These are phyloP conservation scores for Alethe diademata DNA, from an alignment of 2,113 vertebrate genomes.

Conservation along the genomic window DNA sequence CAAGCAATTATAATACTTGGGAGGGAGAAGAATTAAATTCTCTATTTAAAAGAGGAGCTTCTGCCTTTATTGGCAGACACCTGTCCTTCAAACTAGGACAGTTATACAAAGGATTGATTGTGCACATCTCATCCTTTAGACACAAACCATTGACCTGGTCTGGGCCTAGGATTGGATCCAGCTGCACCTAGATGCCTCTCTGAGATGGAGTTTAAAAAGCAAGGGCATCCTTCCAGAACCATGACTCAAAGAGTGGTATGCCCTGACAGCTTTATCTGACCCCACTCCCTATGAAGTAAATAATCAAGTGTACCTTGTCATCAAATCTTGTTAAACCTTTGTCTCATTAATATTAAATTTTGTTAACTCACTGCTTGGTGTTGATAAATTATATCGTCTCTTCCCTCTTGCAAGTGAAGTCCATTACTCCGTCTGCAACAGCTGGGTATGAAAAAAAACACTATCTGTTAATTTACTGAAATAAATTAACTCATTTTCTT, in stretches of 20 bases:
- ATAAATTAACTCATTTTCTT: not conserved
- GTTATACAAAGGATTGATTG: not conserved
- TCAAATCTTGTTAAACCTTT: not conserved
- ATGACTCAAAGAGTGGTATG: not conserved
- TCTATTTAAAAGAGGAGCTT: too few relatives aligned
- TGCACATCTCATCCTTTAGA: not conserved
- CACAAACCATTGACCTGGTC: not conserved
- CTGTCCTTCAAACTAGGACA: too few relatives aligned
- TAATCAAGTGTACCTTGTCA: not conserved
- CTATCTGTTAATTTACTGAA: not conserved
- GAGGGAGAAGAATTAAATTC: too few relatives aligned
- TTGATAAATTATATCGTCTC: accelerated
- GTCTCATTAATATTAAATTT: not conserved
- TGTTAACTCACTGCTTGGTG: not conserved
- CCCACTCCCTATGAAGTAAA: not conserved
- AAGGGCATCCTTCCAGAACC: not conserved
- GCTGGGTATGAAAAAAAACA: not conserved
- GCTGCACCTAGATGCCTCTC: not conserved
- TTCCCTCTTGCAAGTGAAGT: not conserved
- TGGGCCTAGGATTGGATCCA: not conserved
- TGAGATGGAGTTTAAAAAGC: not conserved
- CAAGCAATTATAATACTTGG: too few relatives aligned
- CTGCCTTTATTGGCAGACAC: too few relatives aligned
- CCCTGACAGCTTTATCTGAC: not conserved
- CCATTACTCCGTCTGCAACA: not conserved